phyloP scores from a whole-genome alignment of 2,888 invertebrate genomes.

The Trichogramma evanescens region DNA sequence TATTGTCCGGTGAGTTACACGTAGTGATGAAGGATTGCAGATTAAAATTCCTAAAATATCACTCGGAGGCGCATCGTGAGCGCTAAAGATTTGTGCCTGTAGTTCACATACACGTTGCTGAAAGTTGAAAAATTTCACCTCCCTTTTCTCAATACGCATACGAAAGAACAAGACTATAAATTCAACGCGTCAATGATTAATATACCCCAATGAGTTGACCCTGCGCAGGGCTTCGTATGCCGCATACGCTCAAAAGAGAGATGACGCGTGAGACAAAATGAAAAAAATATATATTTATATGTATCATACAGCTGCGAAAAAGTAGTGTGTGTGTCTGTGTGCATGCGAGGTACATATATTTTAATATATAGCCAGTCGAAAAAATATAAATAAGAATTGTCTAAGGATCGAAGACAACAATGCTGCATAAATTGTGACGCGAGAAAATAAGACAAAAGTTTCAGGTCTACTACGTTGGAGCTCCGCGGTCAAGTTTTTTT shows the following conservation, averaged over 20 bases:
- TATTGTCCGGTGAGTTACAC: no score
- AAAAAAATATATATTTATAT: no score
- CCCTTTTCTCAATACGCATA: no score
- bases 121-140: no score
- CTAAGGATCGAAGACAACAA: neutral
- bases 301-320: no score
- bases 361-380: neutral
- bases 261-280: neutral
- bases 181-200: slow-evolving; percentile 11
- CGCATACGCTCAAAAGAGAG: neutral
- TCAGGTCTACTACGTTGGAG: no score
- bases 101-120: no score
- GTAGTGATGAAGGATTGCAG: neutral
- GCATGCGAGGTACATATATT: no score
- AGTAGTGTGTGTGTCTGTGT: no score
- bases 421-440: slow-evolving; percentile 7
- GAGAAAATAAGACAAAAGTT: slow-evolving; percentile 14
- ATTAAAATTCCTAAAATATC: slow-evolving; percentile 5
- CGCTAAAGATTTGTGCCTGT: neutral
- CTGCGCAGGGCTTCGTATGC: no score
- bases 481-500: no score
- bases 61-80: no score
- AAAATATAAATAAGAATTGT: slow-evolving; percentile 6
- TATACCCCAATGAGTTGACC: neutral
- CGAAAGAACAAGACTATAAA: neutral